Evolutionary conservation across 2,113 vertebrate species (phyloP).

Genomic region (Serranochromis macrocephalus): DNA sequence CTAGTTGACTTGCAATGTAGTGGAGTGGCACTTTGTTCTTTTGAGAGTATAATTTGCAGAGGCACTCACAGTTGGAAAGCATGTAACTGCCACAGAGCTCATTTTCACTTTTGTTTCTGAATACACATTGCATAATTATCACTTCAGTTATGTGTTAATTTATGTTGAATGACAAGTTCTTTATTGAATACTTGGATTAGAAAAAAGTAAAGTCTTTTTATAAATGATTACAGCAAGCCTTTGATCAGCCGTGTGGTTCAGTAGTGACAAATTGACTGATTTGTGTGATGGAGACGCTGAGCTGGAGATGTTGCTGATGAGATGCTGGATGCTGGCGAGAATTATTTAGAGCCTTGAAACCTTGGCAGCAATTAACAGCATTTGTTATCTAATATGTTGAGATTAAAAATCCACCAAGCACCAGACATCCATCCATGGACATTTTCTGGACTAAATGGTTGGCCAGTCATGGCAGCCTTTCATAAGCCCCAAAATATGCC

Average conservation of each 20-base stretch:
- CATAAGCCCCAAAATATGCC: background rate
- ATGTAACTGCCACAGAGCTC: background rate
- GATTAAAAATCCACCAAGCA: background rate
- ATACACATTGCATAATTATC: constrained; percentile 8
- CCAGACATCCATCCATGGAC: background rate
- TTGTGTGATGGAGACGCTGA: background rate
- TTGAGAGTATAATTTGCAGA: background rate
- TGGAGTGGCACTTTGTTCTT: background rate
- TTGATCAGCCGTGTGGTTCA: constrained; percentile 7
- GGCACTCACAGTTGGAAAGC: background rate
- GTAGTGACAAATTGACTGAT: constrained; percentile 18
- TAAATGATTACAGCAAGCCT: background rate
- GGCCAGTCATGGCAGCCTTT: background rate
- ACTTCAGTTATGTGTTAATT: background rate
- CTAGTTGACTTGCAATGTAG: background rate
- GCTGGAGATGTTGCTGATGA: constrained; percentile 11
- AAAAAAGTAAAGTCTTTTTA: background rate
- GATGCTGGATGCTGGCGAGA: background rate
- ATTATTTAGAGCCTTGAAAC: background rate
- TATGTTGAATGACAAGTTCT: background rate
- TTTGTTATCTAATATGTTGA: background rate
- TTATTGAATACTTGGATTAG: background rate
- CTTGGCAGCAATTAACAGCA: background rate
- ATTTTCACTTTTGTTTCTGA: constrained; percentile 11
- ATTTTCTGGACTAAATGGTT: background rate